phyloP scores from a whole-genome alignment of 2,797 vertebrate genomes.

The Anguilla marmorata region DNA sequence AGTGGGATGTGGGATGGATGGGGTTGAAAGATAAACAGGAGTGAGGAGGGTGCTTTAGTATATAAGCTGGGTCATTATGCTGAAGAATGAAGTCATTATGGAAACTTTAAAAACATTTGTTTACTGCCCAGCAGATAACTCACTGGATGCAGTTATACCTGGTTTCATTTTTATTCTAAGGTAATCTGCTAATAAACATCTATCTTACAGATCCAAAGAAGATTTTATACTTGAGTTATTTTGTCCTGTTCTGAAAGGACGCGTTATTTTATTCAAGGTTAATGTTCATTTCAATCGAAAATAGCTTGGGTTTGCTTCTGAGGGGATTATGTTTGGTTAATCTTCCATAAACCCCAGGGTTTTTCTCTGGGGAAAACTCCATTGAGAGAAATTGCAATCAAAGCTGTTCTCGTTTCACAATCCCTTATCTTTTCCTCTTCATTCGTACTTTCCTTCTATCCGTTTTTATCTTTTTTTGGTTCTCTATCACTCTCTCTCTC shows the following conservation, averaged over 20 bases:
- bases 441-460: neutral
- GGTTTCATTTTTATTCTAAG: neutral
- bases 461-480: neutral
- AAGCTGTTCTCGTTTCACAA: neutral
- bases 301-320: neutral
- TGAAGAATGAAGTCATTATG: neutral
- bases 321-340: neutral
- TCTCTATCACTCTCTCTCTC: neutral
- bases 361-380: neutral
- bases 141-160: neutral
- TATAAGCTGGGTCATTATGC: neutral
- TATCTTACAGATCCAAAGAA: neutral
- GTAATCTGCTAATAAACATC: neutral
- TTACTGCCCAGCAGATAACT: neutral
- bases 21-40: neutral
- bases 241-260: neutral
- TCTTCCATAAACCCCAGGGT: neutral
- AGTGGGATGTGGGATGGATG: neutral
- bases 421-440: neutral
- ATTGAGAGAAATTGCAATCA: neutral
- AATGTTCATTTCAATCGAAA: neutral
- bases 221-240: neutral
- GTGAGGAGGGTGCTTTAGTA: neutral
- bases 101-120: neutral
- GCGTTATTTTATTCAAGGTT: neutral